phyloP scores from a whole-genome alignment of 2,888 invertebrate genomes.

The Hecatera dysodea region DNA sequence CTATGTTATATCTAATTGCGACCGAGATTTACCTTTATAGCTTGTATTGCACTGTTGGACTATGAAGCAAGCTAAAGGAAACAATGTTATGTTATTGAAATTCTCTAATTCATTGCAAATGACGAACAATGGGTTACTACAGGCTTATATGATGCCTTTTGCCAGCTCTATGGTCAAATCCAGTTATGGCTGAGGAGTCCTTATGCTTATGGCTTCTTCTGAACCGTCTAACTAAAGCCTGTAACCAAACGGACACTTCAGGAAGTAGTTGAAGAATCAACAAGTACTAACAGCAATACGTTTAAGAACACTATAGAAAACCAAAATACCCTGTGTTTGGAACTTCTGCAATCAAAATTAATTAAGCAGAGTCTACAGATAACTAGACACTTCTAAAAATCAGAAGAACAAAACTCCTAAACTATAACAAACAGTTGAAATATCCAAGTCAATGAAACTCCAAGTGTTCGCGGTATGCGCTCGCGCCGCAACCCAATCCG shows the following conservation, averaged over 20 bases:
- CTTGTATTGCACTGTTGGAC: conserved; percentile 13
- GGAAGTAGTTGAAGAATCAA: not conserved
- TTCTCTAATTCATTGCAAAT: not conserved
- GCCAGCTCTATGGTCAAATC: not conserved
- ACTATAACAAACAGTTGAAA: conserved; percentile 31
- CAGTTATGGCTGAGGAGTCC: no score
- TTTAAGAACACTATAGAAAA: not conserved
- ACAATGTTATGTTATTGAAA: conserved; percentile 1
- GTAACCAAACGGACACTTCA: not conserved
- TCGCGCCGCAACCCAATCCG: conserved; percentile 85
- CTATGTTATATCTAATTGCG: conserved; percentile 36
- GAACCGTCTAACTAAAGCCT: not conserved
- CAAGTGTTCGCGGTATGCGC: conserved; percentile 73
- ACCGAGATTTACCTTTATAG: conserved; percentile 31
- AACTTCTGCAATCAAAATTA: not conserved
- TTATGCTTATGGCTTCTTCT: no score
- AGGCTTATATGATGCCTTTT: not conserved
- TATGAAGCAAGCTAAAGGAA: conserved; percentile 5
- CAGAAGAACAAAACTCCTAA: conserved; percentile 5
- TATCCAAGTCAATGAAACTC: conserved; percentile 69
- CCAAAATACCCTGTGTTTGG: not conserved
- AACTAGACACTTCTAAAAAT: not conserved
- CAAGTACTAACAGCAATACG: not conserved
- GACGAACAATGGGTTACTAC: not conserved
- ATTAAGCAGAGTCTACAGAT: not conserved